Percentiles rank a stretch among this genome's conserved stretches.
These are phyloP conservation scores for Macrosoma leucophasiata DNA, from an alignment of 2,888 invertebrate genomes.

Conservation along the genomic window DNA sequence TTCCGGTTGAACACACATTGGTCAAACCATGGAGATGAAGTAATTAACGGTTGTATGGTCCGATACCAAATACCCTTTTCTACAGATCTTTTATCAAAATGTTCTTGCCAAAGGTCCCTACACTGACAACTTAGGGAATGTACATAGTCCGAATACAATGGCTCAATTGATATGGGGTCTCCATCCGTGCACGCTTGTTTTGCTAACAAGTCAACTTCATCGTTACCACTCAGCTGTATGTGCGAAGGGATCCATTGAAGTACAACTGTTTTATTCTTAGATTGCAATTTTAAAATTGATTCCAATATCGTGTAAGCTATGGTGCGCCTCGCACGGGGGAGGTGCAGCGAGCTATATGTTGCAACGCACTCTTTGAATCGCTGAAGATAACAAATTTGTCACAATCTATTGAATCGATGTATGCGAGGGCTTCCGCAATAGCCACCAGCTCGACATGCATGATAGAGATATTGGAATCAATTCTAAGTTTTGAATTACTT, in stretches of 20 bases:
- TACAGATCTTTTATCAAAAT: background rate
- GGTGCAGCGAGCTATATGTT: slow-evolving; percentile 20
- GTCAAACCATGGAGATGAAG: background rate
- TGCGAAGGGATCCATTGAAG: slow-evolving; percentile 23
- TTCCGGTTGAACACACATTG: background rate
- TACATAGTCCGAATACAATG: slow-evolving; percentile 1
- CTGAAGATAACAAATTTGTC: slow-evolving; percentile 17
- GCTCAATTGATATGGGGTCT: background rate
- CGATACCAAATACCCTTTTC: slow-evolving; percentile 4
- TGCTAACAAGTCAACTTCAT: slow-evolving; percentile 8
- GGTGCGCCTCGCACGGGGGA: slow-evolving; percentile 16
- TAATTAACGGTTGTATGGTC: slow-evolving; percentile 2
- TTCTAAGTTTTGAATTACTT: slow-evolving; percentile 8
- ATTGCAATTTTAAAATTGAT: slow-evolving; percentile 9
- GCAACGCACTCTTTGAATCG: slow-evolving; percentile 18
- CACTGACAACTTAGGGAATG: background rate
- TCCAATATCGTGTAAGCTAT: slow-evolving; percentile 20
- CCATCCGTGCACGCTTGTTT: slow-evolving; percentile 4
- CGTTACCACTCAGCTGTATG: slow-evolving; percentile 9
- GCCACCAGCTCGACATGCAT: slow-evolving; percentile 18
- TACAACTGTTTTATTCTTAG: slow-evolving; percentile 1
- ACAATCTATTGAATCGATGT: slow-evolving; percentile 8
- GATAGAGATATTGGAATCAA: slow-evolving; percentile 15
- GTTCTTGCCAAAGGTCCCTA: background rate
- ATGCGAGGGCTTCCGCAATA: slow-evolving; percentile 13